Percentiles rank a stretch among this genome's conserved stretches.
Conservation (phyloP, 2,113 vertebrate genomes). For the Dicentrarchus labrax region DNA sequence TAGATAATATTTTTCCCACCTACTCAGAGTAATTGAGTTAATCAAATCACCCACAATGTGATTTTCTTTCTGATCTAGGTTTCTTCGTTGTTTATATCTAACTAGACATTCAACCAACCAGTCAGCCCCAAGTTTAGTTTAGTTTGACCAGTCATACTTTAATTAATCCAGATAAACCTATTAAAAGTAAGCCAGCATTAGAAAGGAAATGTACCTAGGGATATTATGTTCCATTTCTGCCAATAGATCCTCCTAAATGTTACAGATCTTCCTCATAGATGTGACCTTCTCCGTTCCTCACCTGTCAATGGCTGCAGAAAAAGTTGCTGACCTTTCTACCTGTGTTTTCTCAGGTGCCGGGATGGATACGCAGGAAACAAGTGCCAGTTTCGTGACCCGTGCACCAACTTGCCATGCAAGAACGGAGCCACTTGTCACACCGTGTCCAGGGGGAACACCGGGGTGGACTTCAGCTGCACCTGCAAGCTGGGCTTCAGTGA, state of each 20-base stretch:
- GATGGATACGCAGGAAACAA: constrained; percentile 84
- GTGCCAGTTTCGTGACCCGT: constrained; percentile 92
- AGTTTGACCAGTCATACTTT: too few relatives aligned
- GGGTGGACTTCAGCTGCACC: constrained; percentile 85
- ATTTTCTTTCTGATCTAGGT: not conserved
- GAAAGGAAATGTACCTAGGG: too few relatives aligned
- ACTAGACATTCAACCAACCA: not conserved
- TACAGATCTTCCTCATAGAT: not conserved
- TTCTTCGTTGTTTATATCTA: not conserved
- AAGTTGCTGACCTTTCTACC: not conserved
- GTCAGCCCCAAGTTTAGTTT: not conserved
- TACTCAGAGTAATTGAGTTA: not conserved
- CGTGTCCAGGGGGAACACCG: constrained; percentile 63
- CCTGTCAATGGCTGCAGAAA: not conserved
- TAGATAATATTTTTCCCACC: not conserved
- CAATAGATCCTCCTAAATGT: too few relatives aligned
- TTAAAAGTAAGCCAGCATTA: too few relatives aligned
- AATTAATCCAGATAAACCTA: too few relatives aligned
- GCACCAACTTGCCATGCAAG: constrained; percentile 86
- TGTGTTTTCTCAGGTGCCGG: constrained; percentile 84
- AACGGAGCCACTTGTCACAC: constrained; percentile 87
- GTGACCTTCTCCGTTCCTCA: not conserved
- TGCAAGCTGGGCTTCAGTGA: constrained; percentile 90
- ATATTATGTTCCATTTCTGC: too few relatives aligned
- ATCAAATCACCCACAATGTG: too few relatives aligned